Evolutionary conservation across 2,113 vertebrate species (phyloP), one percentile per base, ranked within the genome.

Genomic region (Gambusia holbrooki): DNA sequence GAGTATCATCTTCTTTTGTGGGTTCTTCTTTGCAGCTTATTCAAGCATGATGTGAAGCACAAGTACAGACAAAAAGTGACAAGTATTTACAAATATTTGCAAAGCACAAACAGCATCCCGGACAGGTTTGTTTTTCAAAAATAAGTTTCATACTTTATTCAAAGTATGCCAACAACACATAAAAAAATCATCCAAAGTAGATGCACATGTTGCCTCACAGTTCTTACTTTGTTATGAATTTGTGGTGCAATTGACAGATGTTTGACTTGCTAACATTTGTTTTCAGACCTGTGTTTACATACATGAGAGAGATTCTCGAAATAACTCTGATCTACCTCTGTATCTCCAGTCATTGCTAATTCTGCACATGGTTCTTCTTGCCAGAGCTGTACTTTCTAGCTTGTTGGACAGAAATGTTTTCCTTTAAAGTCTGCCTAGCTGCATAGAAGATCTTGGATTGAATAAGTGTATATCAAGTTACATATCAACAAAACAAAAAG

Each of bases 281-380:
- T 32, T 74, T 69, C 66, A 74, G 35, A 69, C 67, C 65, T 30
- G 17, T 62, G 61, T 68, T 64, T 54, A 66, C 33, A 79, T 65
- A 74, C 75, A 67, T 66, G 35, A 79, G 63, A 79, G 42, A 51
- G 60, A 68, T 51, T 32, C 62, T 61, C 45, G 37, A 45, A 77
- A 68, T 80, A 66, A 69, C 54, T 37, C 28, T 77, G 82, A 81
- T 90, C 89, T 87, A 90, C 71, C 48, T 32, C 15, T 25, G 7
- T 19, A 28, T 62, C 54, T 76, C 73, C 76, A 37, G 35, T 71
- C 62, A 65, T 13, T 7, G 1, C 69, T 42, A 68, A 71, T 28
- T 68, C 6, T 54, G 28, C 60, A 75, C 35, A 62, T 3, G 0
- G 13, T 37, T 73, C 37, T 72, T 74, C 42, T 75, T 86, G 69